A percentile compares a stretch with the other conserved stretches of the same genome.
These are phyloP conservation scores for Muschampia plurimacula DNA, from an alignment of 2,888 invertebrate genomes.

Conservation along the genomic window DNA sequence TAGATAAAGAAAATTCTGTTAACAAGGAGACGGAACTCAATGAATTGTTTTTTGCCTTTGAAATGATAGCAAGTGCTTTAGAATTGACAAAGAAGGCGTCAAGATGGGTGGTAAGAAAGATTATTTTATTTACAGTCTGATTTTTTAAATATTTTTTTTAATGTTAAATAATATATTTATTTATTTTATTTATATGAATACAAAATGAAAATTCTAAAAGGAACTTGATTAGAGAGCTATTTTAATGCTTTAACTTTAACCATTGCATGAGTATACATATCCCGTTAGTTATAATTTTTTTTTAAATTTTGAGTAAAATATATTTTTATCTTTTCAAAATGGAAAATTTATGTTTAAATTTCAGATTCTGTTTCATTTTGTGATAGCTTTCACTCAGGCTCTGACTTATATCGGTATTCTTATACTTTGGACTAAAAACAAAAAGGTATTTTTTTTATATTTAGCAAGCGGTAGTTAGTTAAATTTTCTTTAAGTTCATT, in stretches of 20 bases:
- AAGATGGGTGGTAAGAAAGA: slow-evolving; percentile 40
- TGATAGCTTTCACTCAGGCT: slow-evolving; percentile 47
- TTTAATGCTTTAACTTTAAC: too few relatives aligned
- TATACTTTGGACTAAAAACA: slow-evolving; percentile 41
- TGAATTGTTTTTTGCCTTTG: slow-evolving; percentile 38
- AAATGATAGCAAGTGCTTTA: slow-evolving; percentile 40
- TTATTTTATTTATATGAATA: neutral
- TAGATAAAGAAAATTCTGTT: neutral
- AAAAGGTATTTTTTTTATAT: too few relatives aligned
- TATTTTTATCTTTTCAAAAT: too few relatives aligned
- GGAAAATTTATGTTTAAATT: slow-evolving; percentile 26
- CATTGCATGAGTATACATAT: too few relatives aligned
- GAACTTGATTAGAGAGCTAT: too few relatives aligned
- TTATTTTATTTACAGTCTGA: too few relatives aligned
- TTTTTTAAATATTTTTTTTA: too few relatives aligned
- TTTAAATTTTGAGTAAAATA: too few relatives aligned
- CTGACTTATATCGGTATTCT: slow-evolving; percentile 45
- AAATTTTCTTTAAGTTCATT: too few relatives aligned
- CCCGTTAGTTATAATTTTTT: neutral
- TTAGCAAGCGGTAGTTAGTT: too few relatives aligned
- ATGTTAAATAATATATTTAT: neutral
- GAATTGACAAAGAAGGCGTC: slow-evolving; percentile 41
- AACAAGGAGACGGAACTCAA: slow-evolving; percentile 22
- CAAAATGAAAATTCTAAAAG: too few relatives aligned
- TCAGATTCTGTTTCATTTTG: slow-evolving; percentile 48